Conservation (phyloP, 2,113 vertebrate species). For the Boleophthalmus pectinirostris region DNA sequence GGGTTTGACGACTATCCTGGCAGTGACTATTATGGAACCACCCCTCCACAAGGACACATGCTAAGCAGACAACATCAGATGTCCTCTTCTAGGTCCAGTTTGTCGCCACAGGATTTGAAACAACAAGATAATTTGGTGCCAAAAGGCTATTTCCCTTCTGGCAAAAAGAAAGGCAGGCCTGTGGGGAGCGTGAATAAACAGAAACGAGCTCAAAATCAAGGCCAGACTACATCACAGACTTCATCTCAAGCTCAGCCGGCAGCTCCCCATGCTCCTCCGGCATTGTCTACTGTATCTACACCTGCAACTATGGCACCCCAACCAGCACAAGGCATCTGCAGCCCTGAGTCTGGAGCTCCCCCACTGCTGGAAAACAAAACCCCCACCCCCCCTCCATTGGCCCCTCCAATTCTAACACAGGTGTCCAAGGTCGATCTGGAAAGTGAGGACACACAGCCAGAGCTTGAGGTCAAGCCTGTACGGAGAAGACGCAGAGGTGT, state of each 20-base stretch:
- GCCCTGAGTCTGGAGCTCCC: slow-evolving; percentile 22
- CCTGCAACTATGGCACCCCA: slow-evolving; percentile 29
- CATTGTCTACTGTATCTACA: slow-evolving; percentile 39
- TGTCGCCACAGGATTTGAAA: slow-evolving; percentile 72
- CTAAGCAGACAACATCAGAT: slow-evolving; percentile 72
- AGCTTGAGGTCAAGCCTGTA: slow-evolving; percentile 75
- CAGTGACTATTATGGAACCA: slow-evolving; percentile 74
- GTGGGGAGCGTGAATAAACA: slow-evolving; percentile 98
- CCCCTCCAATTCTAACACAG: slow-evolving; percentile 65
- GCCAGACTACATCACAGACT: slow-evolving; percentile 69
- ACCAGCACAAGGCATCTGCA: slow-evolving; percentile 22
- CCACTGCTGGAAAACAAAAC: slow-evolving; percentile 45
- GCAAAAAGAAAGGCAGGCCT: slow-evolving; percentile 96
- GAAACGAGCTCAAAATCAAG: slow-evolving; percentile 80
- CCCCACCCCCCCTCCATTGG: slow-evolving; percentile 56
- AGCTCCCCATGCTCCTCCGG: slow-evolving; percentile 22
- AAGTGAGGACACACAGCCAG: slow-evolving; percentile 73
- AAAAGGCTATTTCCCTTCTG: slow-evolving; percentile 97
- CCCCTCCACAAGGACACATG: slow-evolving; percentile 73
- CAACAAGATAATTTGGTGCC: slow-evolving; percentile 75
- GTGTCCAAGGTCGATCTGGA: slow-evolving; percentile 71
- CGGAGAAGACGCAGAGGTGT: slow-evolving; percentile 80
- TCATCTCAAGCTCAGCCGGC: slow-evolving; percentile 56
- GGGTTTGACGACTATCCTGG: slow-evolving; percentile 77
- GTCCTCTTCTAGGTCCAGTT: slow-evolving; percentile 64